These are phyloP conservation scores for Zootermopsis nevadensis DNA, from an alignment of 2,888 invertebrate species.

Conservation along the genomic window DNA sequence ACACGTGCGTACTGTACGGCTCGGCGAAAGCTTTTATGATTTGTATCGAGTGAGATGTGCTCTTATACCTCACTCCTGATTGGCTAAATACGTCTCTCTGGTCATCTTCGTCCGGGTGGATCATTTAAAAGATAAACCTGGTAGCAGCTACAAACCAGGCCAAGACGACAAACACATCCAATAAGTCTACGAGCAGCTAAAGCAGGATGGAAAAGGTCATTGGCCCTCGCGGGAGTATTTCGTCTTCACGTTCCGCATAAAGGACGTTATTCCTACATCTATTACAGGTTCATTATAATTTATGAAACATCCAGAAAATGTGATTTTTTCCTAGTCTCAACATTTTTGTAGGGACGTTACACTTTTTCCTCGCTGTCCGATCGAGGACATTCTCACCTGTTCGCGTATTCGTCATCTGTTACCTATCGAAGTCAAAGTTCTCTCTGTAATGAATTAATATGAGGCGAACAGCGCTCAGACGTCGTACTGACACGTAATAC, in stretches of 20 bases:
- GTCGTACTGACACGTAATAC: no score
- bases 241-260: neutral
- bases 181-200: neutral
- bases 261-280: no score
- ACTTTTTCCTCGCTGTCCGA: no score
- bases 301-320: no score
- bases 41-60: neutral
- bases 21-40: neutral
- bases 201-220: neutral
- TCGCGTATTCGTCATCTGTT: no score
- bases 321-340: no score
- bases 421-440: no score
- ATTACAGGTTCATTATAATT: no score
- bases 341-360: no score
- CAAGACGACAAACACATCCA: neutral
- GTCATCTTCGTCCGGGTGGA: neutral
- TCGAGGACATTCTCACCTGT: no score
- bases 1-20: neutral
- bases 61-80: neutral
- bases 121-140: neutral
- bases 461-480: no score
- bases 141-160: neutral
- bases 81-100: neutral
- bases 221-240: neutral
- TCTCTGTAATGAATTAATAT: no score